Evolutionary conservation across 2,113 vertebrate genomes (phyloP).

Genomic region (Monarcha castaneiventris): DNA sequence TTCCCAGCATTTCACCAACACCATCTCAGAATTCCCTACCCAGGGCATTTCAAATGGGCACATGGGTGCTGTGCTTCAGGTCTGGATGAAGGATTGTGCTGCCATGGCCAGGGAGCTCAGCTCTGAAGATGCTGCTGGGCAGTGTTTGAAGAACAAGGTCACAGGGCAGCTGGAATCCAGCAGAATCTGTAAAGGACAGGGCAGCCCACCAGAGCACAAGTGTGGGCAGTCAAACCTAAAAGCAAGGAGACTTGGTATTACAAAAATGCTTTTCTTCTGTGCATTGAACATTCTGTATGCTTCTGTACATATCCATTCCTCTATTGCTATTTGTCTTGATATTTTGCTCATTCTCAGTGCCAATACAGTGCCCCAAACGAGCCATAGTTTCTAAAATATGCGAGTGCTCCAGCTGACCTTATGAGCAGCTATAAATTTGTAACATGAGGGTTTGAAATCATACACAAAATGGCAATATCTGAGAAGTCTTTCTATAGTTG

Average conservation of each 20-base stretch:
- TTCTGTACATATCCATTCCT: neutral
- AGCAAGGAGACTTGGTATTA: neutral
- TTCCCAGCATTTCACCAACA: neutral
- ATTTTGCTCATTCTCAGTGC: neutral
- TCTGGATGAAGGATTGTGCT: neutral
- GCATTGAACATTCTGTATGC: neutral
- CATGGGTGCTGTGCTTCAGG: rapidly evolving
- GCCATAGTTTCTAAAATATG: neutral
- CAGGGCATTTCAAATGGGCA: neutral
- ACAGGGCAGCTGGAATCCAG: neutral
- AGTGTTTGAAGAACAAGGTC: neutral
- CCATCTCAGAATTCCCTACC: rapidly evolving
- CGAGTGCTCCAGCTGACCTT: neutral
- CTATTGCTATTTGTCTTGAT: neutral
- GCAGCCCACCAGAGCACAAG: neutral
- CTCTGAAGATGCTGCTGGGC: neutral
- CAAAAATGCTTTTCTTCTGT: neutral
- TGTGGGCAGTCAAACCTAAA: neutral
- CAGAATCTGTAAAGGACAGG: neutral
- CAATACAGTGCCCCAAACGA: neutral
- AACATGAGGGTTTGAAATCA: neutral
- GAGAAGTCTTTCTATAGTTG: neutral
- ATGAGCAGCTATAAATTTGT: neutral
- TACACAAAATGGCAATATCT: neutral
- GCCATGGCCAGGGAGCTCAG: neutral